These are phyloP conservation scores for Spilosoma lubricipeda DNA, from an alignment of 2,888 invertebrate species.

Conservation along the genomic window DNA sequence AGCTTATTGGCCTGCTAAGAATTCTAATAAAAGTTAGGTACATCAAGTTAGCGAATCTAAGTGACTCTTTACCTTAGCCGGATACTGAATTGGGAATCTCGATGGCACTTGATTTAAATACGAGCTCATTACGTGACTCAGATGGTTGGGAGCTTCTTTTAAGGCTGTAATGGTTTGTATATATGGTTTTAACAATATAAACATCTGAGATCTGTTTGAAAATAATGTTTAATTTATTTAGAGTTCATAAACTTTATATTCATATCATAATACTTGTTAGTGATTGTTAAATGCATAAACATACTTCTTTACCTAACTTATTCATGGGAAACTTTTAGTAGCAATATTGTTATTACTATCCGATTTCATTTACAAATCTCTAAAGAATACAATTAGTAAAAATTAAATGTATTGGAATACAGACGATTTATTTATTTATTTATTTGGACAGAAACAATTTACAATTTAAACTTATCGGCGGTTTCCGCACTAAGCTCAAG, in stretches of 20 bases:
- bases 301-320: too few species aligned
- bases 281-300: too few species aligned
- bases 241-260: neutral
- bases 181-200: slow-evolving; percentile 26
- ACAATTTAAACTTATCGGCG: too few species aligned
- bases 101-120: slow-evolving; percentile 62
- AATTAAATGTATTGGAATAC: too few species aligned
- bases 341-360: too few species aligned
- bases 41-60: slow-evolving; percentile 64
- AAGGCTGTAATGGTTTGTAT: slow-evolving; percentile 24
- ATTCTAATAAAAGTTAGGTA: slow-evolving; percentile 78
- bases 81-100: slow-evolving; percentile 35
- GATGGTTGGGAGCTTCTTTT: slow-evolving; percentile 25
- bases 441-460: too few species aligned
- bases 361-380: too few species aligned
- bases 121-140: slow-evolving; percentile 52
- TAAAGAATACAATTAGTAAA: too few species aligned
- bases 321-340: too few species aligned
- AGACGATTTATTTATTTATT: too few species aligned
- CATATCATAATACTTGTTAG: neutral
- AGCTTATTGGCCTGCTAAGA: slow-evolving; percentile 75
- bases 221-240: slow-evolving; percentile 18
- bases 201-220: slow-evolving; percentile 21
- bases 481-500: too few species aligned
- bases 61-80: slow-evolving; percentile 59